A percentile compares a stretch with the other conserved stretches of the same genome.
Conservation (phyloP, 2,888 invertebrate species). For the Alcis repandata region DNA sequence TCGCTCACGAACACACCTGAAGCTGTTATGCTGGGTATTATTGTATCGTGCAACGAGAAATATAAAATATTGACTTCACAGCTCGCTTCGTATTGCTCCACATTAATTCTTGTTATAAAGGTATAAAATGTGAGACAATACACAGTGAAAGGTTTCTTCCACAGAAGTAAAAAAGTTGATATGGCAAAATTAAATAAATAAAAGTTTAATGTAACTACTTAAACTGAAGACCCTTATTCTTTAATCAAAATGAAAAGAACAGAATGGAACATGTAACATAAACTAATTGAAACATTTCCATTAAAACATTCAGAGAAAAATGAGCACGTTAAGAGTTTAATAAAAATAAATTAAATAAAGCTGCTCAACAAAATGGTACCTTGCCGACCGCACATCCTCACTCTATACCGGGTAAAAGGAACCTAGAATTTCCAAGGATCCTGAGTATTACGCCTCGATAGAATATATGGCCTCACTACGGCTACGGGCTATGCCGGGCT, state of each 20-base stretch:
- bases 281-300: neutral
- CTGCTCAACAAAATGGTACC: constrained; percentile 31
- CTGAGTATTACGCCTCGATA: constrained; percentile 59
- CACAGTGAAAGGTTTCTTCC: neutral
- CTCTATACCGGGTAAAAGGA: constrained; percentile 53
- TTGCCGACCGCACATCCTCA: constrained; percentile 44
- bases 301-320: constrained; percentile 7
- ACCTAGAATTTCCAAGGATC: constrained; percentile 54
- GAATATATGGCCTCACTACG: constrained; percentile 51
- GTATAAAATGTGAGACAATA: constrained; percentile 32
- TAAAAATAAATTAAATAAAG: constrained; percentile 36
- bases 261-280: neutral
- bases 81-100: constrained; percentile 58
- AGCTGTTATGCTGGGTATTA: too few species aligned
- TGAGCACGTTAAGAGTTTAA: constrained; percentile 19
- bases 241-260: too few species aligned
- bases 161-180: neutral
- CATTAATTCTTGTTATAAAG: constrained; percentile 58
- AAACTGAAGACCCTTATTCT: neutral
- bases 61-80: constrained; percentile 47
- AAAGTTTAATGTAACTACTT: neutral
- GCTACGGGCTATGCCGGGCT: constrained; percentile 49
- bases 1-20: too few species aligned
- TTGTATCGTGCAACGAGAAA: neutral
- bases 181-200: neutral